Conservation (phyloP, 2,797 vertebrate species). For the Epinephelus malabaricus region DNA sequence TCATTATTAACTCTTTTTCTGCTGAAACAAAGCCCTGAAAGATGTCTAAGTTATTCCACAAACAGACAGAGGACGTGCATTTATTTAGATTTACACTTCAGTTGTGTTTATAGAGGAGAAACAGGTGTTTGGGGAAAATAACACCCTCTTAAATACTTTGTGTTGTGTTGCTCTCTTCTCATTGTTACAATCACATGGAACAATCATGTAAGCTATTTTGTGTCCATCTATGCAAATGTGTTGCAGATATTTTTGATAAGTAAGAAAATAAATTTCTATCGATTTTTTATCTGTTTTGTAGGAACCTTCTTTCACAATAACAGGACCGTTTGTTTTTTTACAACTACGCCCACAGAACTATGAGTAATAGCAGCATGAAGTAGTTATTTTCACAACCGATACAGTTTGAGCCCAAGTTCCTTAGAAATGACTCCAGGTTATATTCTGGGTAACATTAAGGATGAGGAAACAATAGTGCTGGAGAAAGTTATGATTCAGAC, state of each 20-base stretch:
- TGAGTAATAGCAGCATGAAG: no score
- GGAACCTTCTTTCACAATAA: neutral
- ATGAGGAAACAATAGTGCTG: no score
- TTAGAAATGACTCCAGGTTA: no score
- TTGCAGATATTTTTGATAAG: conserved; percentile 84
- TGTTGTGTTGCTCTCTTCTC: conserved; percentile 28
- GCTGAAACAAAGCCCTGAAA: conserved; percentile 17
- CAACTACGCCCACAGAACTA: no score
- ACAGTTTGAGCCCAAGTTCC: no score
- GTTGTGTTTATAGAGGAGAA: neutral
- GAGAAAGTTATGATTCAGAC: no score
- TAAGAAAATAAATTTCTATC: conserved; percentile 83
- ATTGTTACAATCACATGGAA: conserved; percentile 57
- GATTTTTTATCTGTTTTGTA: conserved; percentile 66
- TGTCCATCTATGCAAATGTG: conserved; percentile 86
- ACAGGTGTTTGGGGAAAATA: neutral
- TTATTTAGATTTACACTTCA: conserved; percentile 27
- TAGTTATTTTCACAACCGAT: no score
- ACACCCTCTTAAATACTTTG: conserved; percentile 10
- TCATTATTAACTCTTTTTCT: neutral
- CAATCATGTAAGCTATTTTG: conserved; percentile 65
- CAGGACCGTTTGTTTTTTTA: no score
- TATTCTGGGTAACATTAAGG: no score
- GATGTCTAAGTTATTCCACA: conserved; percentile 20
- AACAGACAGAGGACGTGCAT: conserved; percentile 30